Evolutionary conservation across 1,140 invertebrate genomes (phyloP), one percentile per base, ranked within the genome.

Genomic region (Ephestia elutella): DNA sequence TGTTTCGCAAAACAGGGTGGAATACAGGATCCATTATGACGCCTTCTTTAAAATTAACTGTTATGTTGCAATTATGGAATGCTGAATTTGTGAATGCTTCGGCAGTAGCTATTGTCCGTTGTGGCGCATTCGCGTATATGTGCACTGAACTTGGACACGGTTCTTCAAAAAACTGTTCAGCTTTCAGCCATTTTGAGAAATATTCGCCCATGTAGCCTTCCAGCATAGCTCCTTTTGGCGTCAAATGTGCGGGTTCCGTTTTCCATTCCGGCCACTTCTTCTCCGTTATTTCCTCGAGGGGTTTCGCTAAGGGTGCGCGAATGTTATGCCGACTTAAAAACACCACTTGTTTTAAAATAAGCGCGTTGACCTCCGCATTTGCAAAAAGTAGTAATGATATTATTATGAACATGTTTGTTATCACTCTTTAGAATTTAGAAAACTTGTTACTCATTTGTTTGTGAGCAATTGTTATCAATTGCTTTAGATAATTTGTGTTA

Each of bases 301-400:
- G 69, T 35, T 66, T 57, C 3, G 66, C 65, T 19, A 84, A 69
- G 30, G 84, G 84, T 5, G 78, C 70, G n/a, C 84, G 66, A 17
- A 87, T 63, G 60, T 86, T 85, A 71, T 87, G 84, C 19, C 84
- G 68, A 32, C 81, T 78, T 54, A 87, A 62, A 54, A 80, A 70
- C 7, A 83, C 54, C n/a, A 87, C 76, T 73, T 82, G 71, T 68
- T 75, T 65, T 18, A 87, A 62, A 44, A 15, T 4, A 44, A 44
- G 38, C 0, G 5, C 38, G n/a, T 44, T 44, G n/a, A 44, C 38
- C 38, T 44, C 38, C 7, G 7, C n/a, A 44, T 2, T 44, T 15
- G n/a, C n/a, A 1, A 15, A 44, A 44, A 44, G n/a, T 44, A 44
- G 0, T 15, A 44, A 44, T 5, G 38, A 2, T 15, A 44, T 15